A percentile compares a stretch with the other conserved stretches of the same genome.
phyloP scores from a whole-genome alignment of 2,888 invertebrate species.

The Automeris io region DNA sequence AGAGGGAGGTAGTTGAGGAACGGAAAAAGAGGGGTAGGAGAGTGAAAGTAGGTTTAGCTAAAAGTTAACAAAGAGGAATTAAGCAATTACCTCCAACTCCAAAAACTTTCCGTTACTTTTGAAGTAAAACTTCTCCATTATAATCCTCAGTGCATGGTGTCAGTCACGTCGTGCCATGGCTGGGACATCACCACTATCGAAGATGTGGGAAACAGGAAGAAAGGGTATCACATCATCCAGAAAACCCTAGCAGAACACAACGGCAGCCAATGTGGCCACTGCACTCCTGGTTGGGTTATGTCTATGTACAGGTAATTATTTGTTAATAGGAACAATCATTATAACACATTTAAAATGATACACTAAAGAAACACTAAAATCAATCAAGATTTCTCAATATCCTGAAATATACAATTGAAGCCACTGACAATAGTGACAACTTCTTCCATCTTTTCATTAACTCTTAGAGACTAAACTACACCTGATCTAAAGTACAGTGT shows the following conservation, averaged over 20 bases:
- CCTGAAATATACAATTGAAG: too few relatives aligned
- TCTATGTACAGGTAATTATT: constrained; percentile 81
- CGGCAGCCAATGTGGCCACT: constrained; percentile 84
- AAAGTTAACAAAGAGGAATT: too few relatives aligned
- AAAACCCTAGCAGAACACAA: constrained; percentile 74
- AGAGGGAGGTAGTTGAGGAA: neutral
- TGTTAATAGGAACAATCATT: too few relatives aligned
- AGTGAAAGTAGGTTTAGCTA: neutral
- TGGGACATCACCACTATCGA: constrained; percentile 83
- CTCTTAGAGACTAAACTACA: too few relatives aligned
- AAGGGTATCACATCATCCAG: constrained; percentile 82
- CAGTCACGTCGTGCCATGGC: constrained; percentile 76
- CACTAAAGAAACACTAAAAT: too few relatives aligned
- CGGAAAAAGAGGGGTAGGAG: neutral
- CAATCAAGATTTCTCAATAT: too few relatives aligned
- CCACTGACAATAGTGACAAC: too few relatives aligned
- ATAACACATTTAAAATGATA: too few relatives aligned
- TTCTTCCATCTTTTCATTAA: too few relatives aligned
- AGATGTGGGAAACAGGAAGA: constrained; percentile 79
- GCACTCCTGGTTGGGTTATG: constrained; percentile 86
- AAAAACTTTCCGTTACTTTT: too few relatives aligned
- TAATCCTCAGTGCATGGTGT: constrained; percentile 73
- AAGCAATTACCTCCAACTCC: too few relatives aligned
- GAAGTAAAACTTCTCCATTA: neutral
- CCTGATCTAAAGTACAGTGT: too few relatives aligned